phyloP scores from a whole-genome alignment of 2,797 vertebrate genomes.

The Argyrosomus regius region DNA sequence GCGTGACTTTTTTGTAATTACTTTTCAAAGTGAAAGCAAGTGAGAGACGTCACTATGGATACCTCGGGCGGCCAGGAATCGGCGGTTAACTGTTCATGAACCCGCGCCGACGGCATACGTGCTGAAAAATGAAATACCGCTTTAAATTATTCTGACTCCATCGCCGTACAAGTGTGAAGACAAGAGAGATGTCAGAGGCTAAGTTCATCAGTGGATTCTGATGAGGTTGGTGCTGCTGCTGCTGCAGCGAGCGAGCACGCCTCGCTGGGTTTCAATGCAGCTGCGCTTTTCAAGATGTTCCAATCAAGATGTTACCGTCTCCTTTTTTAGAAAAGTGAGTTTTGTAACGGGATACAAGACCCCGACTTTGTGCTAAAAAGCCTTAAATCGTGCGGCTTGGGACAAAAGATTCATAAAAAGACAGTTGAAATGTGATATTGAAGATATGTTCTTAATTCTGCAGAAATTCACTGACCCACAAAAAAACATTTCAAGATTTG shows the following conservation, averaged over 20 bases:
- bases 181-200: conserved; percentile 85
- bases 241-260: conserved; percentile 73
- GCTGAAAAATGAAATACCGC: conserved; percentile 65
- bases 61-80: background rate
- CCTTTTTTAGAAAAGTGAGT: conserved; percentile 58
- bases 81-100: conserved; percentile 50
- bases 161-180: conserved; percentile 76
- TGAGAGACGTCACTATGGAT: conserved; percentile 42
- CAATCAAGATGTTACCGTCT: conserved; percentile 84
- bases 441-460: conserved; percentile 25
- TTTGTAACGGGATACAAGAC: conserved; percentile 48
- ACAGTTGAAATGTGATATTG: conserved; percentile 53
- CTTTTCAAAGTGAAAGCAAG: conserved; percentile 34
- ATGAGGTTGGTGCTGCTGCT: conserved; percentile 81
- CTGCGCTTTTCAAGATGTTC: conserved; percentile 81
- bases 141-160: conserved; percentile 75
- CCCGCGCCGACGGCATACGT: background rate
- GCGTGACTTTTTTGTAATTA: conserved; percentile 31
- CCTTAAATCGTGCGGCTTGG: conserved; percentile 41
- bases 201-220: conserved; percentile 85
- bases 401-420: conserved; percentile 45
- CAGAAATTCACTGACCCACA: conserved; percentile 27
- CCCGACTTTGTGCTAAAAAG: conserved; percentile 60
- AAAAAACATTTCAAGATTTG: conserved; percentile 14
- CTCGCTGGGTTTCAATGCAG: conserved; percentile 82